Evolutionary conservation across 2,888 invertebrate genomes (phyloP), one percentile per base, ranked within the genome.

Genomic region (Heliconius cydno): DNA sequence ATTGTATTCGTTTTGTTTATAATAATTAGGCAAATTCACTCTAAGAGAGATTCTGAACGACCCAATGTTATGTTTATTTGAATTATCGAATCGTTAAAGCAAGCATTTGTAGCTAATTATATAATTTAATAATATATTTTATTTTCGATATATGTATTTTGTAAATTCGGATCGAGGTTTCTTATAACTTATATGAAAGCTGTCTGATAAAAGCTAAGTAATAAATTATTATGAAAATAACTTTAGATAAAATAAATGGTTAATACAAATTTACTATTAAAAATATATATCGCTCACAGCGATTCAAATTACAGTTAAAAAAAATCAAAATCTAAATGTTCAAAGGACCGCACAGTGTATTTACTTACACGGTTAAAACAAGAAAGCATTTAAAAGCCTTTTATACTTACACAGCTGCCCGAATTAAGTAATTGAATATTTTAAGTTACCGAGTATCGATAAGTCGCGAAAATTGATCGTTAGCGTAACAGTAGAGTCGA

Each of bases 371-470:
- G 25, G 25, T 25, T 72, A 34, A 67, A 25, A 67, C 28, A 67
- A n/a, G 28, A 52, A 46, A 67, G 65, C 65, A 79, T 74, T 67
- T 71, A 75, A 74, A 67, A 60, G 77, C 52, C 68, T 63, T 34
- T 73, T 73, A 73, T 67, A 34, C n/a, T 19, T 13, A 66, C 78
- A 81, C 83, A 84, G 74, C 82, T 84, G 85, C 83, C 85, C 83
- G 83, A 87, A 88, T 89, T 86, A 89, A 89, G 89, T 84, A 85
- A 89, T 89, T 85, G 83, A 80, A 82, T 80, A 86, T 80, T 82
- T 80, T 80, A 82, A 77, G 82, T 81, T 82, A 77, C 70, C 77
- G 72, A 79, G 78, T 63, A 75, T 76, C 76, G 66, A 80, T 79
- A 81, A 81, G 74, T 84, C 79, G 80, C 81, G 41, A 78, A 78